These are phyloP conservation scores for Seira sanloemensis DNA, from an alignment of 2,888 invertebrate genomes.

Conservation along the genomic window DNA sequence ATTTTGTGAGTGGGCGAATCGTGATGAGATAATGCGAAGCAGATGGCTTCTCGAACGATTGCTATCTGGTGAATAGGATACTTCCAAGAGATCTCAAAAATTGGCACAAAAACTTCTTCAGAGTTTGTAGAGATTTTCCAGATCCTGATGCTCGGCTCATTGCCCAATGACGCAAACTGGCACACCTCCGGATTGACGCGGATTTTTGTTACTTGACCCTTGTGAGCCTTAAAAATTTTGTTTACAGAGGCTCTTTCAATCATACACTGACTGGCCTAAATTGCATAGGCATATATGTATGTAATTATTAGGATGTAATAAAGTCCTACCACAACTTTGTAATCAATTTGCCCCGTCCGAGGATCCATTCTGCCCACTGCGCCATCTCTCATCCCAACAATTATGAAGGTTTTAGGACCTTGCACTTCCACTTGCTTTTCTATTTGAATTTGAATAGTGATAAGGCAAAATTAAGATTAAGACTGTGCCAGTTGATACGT, in stretches of 20 bases:
- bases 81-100: slow-evolving; percentile 72
- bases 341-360: slow-evolving; percentile 65
- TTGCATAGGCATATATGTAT: too few relatives aligned
- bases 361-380: slow-evolving; percentile 63
- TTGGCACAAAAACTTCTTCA: slow-evolving; percentile 69
- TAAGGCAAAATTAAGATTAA: too few relatives aligned
- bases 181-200: slow-evolving; percentile 67
- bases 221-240: too few relatives aligned
- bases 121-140: slow-evolving; percentile 69
- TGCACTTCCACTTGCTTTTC: slow-evolving; percentile 31
- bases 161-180: slow-evolving; percentile 69
- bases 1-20: slow-evolving; percentile 67
- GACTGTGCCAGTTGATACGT: too few relatives aligned
- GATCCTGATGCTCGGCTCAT: slow-evolving; percentile 68
- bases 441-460: too few relatives aligned
- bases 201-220: slow-evolving; percentile 64
- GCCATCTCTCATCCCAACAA: slow-evolving; percentile 70
- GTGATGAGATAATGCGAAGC: slow-evolving; percentile 69
- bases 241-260: too few relatives aligned
- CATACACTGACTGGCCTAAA: too few relatives aligned
- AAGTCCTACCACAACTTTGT: slow-evolving; percentile 52
- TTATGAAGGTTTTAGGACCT: slow-evolving; percentile 63
- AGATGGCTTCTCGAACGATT: slow-evolving; percentile 67
- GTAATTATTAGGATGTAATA: not conserved
- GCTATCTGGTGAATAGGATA: slow-evolving; percentile 66